Evolutionary conservation across 2,888 invertebrate genomes (phyloP).

Genomic region (Pristionchus arcanus): DNA sequence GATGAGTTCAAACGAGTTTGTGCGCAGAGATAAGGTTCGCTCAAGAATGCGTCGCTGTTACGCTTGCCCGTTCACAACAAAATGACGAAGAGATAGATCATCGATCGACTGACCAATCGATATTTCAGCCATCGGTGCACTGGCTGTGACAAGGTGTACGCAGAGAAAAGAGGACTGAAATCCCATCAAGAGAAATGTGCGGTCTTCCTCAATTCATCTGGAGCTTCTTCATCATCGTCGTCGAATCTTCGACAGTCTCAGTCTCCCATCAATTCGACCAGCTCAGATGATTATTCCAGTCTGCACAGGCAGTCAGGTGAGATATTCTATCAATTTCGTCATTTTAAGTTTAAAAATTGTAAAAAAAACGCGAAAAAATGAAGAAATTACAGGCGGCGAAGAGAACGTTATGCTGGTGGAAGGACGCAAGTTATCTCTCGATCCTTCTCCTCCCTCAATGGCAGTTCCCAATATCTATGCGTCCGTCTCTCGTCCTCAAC

Average conservation of each 20-base stretch:
- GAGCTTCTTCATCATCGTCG: neutral
- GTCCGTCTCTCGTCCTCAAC: neutral
- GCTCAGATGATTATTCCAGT: slow-evolving; percentile 59
- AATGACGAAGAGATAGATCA: neutral
- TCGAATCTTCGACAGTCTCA: slow-evolving; percentile 50
- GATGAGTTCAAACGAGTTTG: slow-evolving; percentile 17
- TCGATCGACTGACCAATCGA: neutral
- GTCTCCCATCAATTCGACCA: slow-evolving; percentile 59
- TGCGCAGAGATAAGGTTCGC: neutral
- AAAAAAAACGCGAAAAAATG: neutral
- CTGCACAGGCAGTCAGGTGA: slow-evolving; percentile 16
- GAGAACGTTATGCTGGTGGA: slow-evolving; percentile 56
- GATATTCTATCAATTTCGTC: too few species aligned
- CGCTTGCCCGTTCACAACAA: slow-evolving; percentile 16
- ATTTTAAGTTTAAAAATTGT: neutral
- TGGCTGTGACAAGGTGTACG: slow-evolving; percentile 75
- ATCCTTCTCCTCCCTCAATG: neutral
- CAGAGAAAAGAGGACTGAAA: slow-evolving; percentile 76
- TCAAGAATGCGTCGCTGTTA: neutral
- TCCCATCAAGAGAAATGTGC: slow-evolving; percentile 78
- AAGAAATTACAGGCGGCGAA: slow-evolving; percentile 49
- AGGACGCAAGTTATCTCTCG: slow-evolving; percentile 41
- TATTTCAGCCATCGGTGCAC: slow-evolving; percentile 70
- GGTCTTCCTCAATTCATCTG: slow-evolving; percentile 32
- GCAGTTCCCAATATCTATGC: slow-evolving; percentile 53